Base-by-base conservation (phyloP, 1,140 invertebrate species). In the Potamilus streckersoni region DNA sequence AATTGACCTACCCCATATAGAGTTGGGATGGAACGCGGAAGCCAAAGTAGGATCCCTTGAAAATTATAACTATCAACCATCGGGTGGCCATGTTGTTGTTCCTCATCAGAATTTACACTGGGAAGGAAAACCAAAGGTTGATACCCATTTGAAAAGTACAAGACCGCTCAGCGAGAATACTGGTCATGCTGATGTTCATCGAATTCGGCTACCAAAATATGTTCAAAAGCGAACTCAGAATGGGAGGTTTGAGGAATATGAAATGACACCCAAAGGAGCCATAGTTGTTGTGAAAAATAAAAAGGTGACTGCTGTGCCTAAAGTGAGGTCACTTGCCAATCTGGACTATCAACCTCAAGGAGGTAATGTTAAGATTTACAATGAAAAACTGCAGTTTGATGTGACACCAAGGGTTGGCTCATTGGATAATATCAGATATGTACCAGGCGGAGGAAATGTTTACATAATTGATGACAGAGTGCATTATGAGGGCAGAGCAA, bases 361-460 rank as follows among this genome's bases (percentile, higher is more conserved):
- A 49, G 38, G 38, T 49, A 49, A 49, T 49, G 38, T 49, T 49
- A 49, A 49, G 38, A 49, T 49, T 8, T 49, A 49, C 1, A 11
- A 49, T 49, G 38, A 49, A 49, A 49, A 49, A 49, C 38, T 49
- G 38, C 38, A 49, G 6, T 49, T 49, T 49, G 38, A 49, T 49
- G 69, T 65, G 19, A 71, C 69, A 14, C 65, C 84, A 95, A 81
- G 80, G 91, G 96, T 98, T 79, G 97, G 96, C 6, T 98, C 96
- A 6, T 88, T 98, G 85, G 80, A 83, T 19, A 86, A 87, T 72
- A 71, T 80, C 56, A 59, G 74, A 16, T 78, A 87, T 71, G 58
- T 71, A 16, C 81, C 87, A 2, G 76, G 80, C n/a, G 88, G 86
- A 19, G 87, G 86, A 38, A 77, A 85, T 63, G 73, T 85, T 16